These are phyloP conservation scores for Protaetia brevitarsis DNA, from an alignment of 1,140 invertebrate genomes.

Conservation along the genomic window DNA sequence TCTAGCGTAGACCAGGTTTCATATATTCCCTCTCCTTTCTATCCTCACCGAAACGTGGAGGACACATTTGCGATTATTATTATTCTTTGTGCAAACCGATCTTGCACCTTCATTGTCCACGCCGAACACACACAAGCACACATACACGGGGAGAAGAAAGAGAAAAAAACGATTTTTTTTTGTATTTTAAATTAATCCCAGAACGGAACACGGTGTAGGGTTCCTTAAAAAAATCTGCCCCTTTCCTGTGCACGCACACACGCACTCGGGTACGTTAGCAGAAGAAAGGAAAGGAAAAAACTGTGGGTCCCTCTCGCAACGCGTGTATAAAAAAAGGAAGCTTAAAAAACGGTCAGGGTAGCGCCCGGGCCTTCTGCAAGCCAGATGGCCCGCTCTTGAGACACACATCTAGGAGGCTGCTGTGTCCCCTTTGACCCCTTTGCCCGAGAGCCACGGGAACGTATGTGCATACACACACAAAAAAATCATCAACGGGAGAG, in stretches of 20 bases:
- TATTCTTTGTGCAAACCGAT: conserved; percentile 40
- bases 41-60: conserved; percentile 15
- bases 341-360: conserved; percentile 48
- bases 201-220: conserved; percentile 46
- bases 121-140: too few relatives aligned
- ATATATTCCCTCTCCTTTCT: not conserved
- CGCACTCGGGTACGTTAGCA: not conserved
- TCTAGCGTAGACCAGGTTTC: too few relatives aligned
- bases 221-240: conserved; percentile 47
- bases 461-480: not conserved
- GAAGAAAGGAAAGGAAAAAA: conserved; percentile 37
- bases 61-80: conserved; percentile 27
- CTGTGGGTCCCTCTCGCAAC: conserved; percentile 36
- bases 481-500: conserved; percentile 4
- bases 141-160: not conserved
- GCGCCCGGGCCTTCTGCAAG: conserved; percentile 43
- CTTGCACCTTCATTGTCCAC: conserved; percentile 44
- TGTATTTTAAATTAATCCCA: conserved; percentile 44
- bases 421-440: conserved; percentile 38
- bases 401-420: conserved; percentile 37
- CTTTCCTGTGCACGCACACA: conserved; percentile 38
- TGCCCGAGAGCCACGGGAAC: conserved; percentile 22
- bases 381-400: conserved; percentile 43
- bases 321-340: conserved; percentile 43
- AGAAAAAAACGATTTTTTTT: conserved; percentile 38